Evolutionary conservation across 2,113 vertebrate species (phyloP).

Genomic region (Coregonus clupeaformis): DNA sequence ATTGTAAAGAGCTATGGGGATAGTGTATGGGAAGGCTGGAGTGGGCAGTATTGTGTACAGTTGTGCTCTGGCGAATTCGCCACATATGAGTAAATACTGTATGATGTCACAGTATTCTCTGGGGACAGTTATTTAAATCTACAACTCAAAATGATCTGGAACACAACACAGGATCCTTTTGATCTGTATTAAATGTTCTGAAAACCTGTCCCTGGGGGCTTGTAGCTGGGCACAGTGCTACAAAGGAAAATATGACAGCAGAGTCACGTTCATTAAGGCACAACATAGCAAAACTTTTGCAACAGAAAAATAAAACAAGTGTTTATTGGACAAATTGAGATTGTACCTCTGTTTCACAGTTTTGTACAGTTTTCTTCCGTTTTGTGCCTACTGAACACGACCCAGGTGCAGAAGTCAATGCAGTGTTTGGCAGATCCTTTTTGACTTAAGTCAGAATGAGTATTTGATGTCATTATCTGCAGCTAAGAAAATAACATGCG

Average conservation of each 20-base stretch:
- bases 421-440: background rate
- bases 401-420: background rate
- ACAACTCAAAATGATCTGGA: too few species aligned
- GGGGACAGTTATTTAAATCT: background rate
- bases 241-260: background rate
- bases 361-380: too few species aligned
- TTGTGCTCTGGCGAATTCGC: background rate
- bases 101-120: background rate
- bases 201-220: background rate
- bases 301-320: too few species aligned
- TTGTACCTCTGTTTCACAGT: too few species aligned
- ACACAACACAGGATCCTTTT: too few species aligned
- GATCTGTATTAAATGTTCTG: too few species aligned
- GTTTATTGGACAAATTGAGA: too few species aligned
- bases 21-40: background rate
- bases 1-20: background rate
- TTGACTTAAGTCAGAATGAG: background rate
- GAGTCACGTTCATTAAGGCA: background rate
- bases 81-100: background rate
- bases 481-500: background rate
- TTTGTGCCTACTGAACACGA: too few species aligned
- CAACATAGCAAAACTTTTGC: too few species aligned
- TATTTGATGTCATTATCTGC: background rate
- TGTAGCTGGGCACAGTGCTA: constrained; percentile 1
- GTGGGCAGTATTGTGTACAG: constrained; percentile 1